phyloP scores from a whole-genome alignment of 2,888 invertebrate species.

The Diadromus collaris region DNA sequence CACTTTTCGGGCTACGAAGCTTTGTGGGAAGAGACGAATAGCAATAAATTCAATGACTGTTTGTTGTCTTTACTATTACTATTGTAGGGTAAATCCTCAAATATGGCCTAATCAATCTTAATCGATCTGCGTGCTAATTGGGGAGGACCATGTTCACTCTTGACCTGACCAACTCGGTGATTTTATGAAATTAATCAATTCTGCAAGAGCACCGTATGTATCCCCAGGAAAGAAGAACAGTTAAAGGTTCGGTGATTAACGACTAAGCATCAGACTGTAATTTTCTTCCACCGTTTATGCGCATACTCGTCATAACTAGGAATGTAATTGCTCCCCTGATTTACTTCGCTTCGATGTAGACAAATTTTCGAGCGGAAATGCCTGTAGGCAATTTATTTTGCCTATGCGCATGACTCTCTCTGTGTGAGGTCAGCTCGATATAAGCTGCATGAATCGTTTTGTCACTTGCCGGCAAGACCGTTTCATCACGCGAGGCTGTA shows the following conservation, averaged over 20 bases:
- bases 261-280: not conserved
- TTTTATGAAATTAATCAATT: not conserved
- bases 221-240: not conserved
- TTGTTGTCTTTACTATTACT: not conserved
- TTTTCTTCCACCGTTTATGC: not conserved
- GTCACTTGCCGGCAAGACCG: conserved; percentile 33
- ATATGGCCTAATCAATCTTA: not conserved
- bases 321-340: conserved; percentile 3
- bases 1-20: not conserved
- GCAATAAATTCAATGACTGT: not conserved
- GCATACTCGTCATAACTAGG: not conserved
- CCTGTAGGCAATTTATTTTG: not conserved
- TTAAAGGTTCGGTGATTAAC: not conserved
- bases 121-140: not conserved
- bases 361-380: conserved; percentile 1
- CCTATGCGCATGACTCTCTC: not conserved
- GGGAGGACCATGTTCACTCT: no score
- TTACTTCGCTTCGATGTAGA: not conserved
- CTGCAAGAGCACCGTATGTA: not conserved
- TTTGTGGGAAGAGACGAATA: not conserved
- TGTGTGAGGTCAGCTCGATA: conserved; percentile 13
- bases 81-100: not conserved
- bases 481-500: conserved; percentile 37
- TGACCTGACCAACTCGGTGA: not conserved
- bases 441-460: conserved; percentile 40